Percentiles rank a stretch among this genome's conserved stretches.
Evolutionary conservation across 2,888 invertebrate genomes (phyloP).

Genomic region (Vesta saturnalis): DNA sequence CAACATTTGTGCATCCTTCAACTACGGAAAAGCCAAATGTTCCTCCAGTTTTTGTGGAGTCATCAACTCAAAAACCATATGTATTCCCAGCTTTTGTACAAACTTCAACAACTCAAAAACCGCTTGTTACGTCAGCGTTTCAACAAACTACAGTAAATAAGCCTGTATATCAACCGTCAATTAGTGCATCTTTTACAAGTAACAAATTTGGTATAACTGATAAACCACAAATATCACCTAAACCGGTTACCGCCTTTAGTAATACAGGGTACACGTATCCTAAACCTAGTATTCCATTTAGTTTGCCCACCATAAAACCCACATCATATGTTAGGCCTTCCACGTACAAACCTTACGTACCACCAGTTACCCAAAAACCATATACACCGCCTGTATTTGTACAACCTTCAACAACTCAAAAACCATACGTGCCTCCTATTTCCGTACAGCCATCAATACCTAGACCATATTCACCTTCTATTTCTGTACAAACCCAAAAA

Average conservation of each 20-base stretch:
- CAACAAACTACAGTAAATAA: neutral
- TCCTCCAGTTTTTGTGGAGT: neutral
- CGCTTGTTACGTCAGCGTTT: neutral
- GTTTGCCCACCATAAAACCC: no score
- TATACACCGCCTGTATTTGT: neutral
- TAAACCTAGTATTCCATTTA: neutral
- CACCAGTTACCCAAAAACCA: neutral
- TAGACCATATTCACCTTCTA: neutral
- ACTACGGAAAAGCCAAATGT: neutral
- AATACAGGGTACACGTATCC: neutral
- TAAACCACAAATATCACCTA: no score
- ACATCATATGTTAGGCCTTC: no score
- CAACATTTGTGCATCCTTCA: neutral
- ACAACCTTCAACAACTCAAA: conserved; percentile 5
- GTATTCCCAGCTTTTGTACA: neutral
- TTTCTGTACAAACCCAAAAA: neutral
- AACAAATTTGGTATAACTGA: no score
- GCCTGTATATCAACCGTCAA: no score
- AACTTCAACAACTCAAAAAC: neutral
- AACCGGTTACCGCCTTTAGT: no score
- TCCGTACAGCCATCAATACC: no score
- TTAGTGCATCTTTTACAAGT: no score
- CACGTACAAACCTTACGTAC: neutral
- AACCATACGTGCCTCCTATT: neutral
- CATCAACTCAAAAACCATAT: neutral